Conservation (phyloP, 2,113 vertebrate genomes). For the Ptilorrhoa leucosticta region DNA sequence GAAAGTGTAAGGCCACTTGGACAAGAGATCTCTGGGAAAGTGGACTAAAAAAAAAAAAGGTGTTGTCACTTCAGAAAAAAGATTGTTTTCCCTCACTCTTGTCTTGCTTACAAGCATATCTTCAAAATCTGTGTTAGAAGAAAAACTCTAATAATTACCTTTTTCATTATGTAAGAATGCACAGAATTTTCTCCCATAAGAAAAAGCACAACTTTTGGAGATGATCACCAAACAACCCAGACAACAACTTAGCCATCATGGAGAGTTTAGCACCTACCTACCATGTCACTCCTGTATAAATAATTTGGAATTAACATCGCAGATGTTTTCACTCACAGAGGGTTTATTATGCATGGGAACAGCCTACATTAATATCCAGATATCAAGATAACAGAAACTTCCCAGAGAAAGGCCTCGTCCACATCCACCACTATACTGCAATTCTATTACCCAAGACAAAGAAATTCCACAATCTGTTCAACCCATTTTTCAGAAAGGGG, state of each 20-base stretch:
- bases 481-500: neutral
- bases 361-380: neutral
- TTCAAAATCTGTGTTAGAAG: neutral
- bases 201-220: neutral
- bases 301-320: neutral
- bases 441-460: neutral
- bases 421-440: neutral
- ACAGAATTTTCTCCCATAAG: neutral
- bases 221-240: neutral
- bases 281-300: neutral
- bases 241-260: neutral
- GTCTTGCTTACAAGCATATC: neutral
- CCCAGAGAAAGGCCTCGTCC: neutral
- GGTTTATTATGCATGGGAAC: neutral
- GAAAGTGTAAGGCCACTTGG: conserved; percentile 51
- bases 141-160: neutral
- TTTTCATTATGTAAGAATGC: neutral
- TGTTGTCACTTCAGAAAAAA: conserved; percentile 36
- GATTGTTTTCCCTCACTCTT: neutral
- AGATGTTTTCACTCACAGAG: neutral
- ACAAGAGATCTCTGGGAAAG: conserved; percentile 55
- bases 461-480: neutral
- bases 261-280: neutral
- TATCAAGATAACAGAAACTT: neutral
- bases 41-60: neutral